Evolutionary conservation across 2,888 invertebrate species (phyloP).

Genomic region (Temnothorax unifasciatus): DNA sequence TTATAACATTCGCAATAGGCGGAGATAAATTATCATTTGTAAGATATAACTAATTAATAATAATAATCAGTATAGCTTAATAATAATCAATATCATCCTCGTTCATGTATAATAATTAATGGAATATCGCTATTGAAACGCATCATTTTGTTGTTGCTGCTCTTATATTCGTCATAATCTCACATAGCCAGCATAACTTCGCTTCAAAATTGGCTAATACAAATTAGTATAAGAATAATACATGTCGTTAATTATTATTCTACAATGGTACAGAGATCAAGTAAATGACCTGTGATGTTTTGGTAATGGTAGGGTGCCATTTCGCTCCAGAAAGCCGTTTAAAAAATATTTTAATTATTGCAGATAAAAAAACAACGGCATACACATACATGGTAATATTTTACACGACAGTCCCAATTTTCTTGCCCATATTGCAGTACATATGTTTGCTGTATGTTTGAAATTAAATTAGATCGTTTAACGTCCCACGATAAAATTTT

Average conservation of each 20-base stretch:
- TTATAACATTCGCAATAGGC: conserved; percentile 78
- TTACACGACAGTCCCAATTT: not conserved
- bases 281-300: conserved; percentile 83
- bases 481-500: not conserved
- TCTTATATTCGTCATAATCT: conserved; percentile 58
- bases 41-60: conserved; percentile 76
- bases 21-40: conserved; percentile 78
- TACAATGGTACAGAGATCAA: conserved; percentile 85
- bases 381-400: not conserved
- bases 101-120: conserved; percentile 72
- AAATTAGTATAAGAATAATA: conserved; percentile 83
- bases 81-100: conserved; percentile 66
- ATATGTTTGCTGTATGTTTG: not conserved
- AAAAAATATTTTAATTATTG: conserved; percentile 17
- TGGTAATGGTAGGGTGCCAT: conserved; percentile 81
- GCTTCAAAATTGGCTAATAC: conserved; percentile 81
- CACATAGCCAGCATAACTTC: conserved; percentile 41
- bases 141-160: conserved; percentile 61
- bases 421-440: not conserved
- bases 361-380: not conserved
- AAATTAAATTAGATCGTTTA: not conserved
- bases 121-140: conserved; percentile 78
- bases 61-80: conserved; percentile 73
- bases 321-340: conserved; percentile 72
- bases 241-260: conserved; percentile 79